Conservation (phyloP, 1,140 invertebrate species). For the Trichonephila clavata region DNA sequence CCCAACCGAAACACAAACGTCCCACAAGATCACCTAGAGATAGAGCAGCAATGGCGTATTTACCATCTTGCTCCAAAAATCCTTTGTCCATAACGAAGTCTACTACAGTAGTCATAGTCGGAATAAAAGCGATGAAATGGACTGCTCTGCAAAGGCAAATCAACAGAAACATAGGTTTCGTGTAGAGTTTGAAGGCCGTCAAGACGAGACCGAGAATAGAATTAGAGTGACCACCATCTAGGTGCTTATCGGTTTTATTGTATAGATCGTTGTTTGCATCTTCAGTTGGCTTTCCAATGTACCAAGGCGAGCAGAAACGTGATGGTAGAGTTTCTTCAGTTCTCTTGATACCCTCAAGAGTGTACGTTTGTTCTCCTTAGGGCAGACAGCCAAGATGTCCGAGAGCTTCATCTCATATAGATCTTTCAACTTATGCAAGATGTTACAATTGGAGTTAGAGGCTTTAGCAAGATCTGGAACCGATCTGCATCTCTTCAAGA, state of each 20-base stretch:
- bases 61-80: conserved; percentile 26
- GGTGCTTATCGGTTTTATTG: background rate
- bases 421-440: background rate
- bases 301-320: no score
- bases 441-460: background rate
- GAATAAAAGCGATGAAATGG: conserved; percentile 52
- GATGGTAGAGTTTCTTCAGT: background rate
- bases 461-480: background rate
- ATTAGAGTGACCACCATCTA: background rate
- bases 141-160: conserved; percentile 53
- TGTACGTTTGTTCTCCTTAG: background rate
- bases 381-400: background rate
- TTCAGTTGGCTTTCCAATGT: background rate
- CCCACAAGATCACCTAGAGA: conserved; percentile 51
- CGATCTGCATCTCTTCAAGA: background rate
- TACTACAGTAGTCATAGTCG: conserved; percentile 43
- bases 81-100: conserved; percentile 66
- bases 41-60: conserved; percentile 58
- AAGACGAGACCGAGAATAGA: background rate
- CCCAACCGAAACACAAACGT: conserved; percentile 62
- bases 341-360: background rate
- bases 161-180: conserved; percentile 37
- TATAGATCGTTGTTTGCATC: background rate
- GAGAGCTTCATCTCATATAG: background rate
- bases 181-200: conserved; percentile 25